Percentiles rank a stretch among this genome's conserved stretches.
Conservation (phyloP, 2,113 vertebrate species). For the Muntiacus reevesi region DNA sequence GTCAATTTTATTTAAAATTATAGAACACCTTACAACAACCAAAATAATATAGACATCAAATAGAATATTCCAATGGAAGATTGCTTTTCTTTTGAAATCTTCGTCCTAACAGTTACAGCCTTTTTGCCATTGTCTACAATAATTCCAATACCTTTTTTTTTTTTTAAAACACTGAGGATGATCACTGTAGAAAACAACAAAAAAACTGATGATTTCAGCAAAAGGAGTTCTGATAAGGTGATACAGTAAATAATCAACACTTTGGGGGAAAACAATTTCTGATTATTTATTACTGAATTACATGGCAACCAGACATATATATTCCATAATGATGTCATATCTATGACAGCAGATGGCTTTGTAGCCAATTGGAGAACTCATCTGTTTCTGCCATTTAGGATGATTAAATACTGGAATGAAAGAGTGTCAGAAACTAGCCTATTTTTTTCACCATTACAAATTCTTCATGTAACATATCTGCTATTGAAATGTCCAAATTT, state of each 20-base stretch:
- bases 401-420: neutral
- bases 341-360: neutral
- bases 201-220: neutral
- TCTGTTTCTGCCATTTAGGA: neutral
- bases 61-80: neutral
- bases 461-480: slow-evolving; percentile 30
- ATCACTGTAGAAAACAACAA: neutral
- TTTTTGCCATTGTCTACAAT: neutral
- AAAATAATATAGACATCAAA: neutral
- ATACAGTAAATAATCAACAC: neutral
- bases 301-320: slow-evolving; percentile 6
- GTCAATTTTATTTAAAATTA: slow-evolving; percentile 18
- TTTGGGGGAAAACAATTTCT: neutral
- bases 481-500: slow-evolving; percentile 31
- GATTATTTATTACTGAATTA: slow-evolving; percentile 6
- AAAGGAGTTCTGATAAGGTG: neutral
- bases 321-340: neutral
- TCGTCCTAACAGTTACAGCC: neutral
- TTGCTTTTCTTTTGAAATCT: neutral
- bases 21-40: neutral
- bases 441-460: slow-evolving; percentile 5
- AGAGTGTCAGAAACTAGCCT: slow-evolving; percentile 38
- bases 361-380: neutral
- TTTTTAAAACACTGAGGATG: neutral
- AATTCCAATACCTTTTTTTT: neutral